A percentile compares a stretch with the other conserved stretches of the same genome.
Conservation (phyloP, 2,113 vertebrate genomes). For the Leiothrix lutea region DNA sequence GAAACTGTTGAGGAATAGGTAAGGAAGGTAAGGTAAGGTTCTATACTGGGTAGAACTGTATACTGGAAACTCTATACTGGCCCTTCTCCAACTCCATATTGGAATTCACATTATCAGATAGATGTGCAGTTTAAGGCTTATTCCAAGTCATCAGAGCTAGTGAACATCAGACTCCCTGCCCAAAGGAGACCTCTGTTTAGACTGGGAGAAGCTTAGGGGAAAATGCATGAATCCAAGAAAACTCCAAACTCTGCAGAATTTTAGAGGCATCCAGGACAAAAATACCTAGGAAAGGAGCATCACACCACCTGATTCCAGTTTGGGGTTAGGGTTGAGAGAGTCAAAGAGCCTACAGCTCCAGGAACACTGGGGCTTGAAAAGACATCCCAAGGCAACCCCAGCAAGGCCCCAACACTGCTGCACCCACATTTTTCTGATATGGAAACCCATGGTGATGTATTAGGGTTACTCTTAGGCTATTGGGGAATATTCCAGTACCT, state of each 20-base stretch:
- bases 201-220: background rate
- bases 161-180: background rate
- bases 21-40: background rate
- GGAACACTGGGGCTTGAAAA: background rate
- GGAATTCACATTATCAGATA: background rate
- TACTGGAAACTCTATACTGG: background rate
- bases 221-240: background rate
- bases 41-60: background rate
- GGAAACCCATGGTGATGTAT: background rate
- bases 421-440: background rate
- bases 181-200: background rate
- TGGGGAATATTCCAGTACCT: conserved; percentile 32
- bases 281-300: background rate
- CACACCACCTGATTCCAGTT: background rate
- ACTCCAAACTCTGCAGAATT: background rate
- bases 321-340: background rate
- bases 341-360: background rate
- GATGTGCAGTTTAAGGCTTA: background rate
- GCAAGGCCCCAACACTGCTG: background rate
- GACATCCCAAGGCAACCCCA: background rate
- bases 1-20: background rate
- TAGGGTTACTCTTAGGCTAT: background rate
- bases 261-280: background rate
- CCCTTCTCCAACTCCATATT: background rate
- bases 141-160: background rate